phyloP scores from a whole-genome alignment of 1,140 invertebrate genomes.

The Drosophila biarmipes region DNA sequence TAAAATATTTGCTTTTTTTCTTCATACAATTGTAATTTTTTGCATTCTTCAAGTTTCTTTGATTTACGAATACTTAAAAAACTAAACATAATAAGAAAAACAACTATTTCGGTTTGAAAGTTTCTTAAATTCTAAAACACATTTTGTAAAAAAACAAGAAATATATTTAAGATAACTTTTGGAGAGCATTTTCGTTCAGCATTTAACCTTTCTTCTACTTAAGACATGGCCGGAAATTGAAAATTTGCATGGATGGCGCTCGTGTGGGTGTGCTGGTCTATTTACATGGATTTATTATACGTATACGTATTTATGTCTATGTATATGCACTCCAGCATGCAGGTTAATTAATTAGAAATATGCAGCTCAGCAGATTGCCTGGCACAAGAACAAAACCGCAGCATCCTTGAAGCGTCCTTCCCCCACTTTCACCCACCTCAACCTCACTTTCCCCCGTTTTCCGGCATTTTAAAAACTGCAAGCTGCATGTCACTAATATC shows the following conservation, averaged over 20 bases:
- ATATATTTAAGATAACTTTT: not conserved
- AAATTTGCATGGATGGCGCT: conserved; percentile 6
- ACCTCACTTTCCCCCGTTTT: conserved; percentile 13
- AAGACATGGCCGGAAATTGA: conserved; percentile 28
- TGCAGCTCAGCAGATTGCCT: conserved; percentile 66
- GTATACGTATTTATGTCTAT: conserved; percentile 7
- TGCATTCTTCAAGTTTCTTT: too few relatives aligned
- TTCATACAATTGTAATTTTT: too few relatives aligned
- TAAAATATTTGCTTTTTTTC: too few relatives aligned
- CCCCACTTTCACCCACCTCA: not conserved
- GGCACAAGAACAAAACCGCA: conserved; percentile 43
- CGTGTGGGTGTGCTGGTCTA: not conserved
- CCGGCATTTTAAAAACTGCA: conserved; percentile 70
- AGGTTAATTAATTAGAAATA: conserved; percentile 77
- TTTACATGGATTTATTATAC: conserved; percentile 39
- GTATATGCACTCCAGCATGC: conserved; percentile 44
- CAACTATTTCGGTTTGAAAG: too few relatives aligned
- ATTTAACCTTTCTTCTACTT: not conserved
- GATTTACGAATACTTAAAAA: too few relatives aligned
- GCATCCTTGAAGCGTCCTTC: conserved; percentile 36
- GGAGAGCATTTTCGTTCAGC: not conserved
- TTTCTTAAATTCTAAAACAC: too few relatives aligned
- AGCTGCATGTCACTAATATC: conserved; percentile 75
- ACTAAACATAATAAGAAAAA: too few relatives aligned
- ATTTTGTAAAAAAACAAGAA: not conserved